Evolutionary conservation across 2,113 vertebrate species (phyloP).

Genomic region (Anolis sagrei): DNA sequence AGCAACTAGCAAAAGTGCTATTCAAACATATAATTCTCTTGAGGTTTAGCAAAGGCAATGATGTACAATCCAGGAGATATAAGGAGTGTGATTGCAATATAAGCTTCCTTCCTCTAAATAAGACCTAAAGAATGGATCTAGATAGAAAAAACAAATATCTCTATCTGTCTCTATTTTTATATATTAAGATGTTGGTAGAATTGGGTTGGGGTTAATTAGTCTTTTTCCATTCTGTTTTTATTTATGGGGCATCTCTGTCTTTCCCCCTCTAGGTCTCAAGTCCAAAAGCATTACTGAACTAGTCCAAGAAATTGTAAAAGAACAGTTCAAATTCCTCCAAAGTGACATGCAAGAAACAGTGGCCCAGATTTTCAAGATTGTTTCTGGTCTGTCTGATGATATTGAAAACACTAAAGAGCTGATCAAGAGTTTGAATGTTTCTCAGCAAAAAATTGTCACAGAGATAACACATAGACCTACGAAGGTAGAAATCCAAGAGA

Average conservation of each 20-base stretch:
- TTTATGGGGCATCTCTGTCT: slow-evolving; percentile 14
- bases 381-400: slow-evolving; percentile 76
- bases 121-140: neutral
- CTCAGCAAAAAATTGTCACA: slow-evolving; percentile 66
- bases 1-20: slow-evolving; percentile 9
- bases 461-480: slow-evolving; percentile 59
- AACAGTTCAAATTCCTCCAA: slow-evolving; percentile 74
- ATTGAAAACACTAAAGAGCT: slow-evolving; percentile 74
- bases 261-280: slow-evolving; percentile 72
- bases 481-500: slow-evolving; percentile 69
- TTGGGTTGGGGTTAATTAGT: neutral
- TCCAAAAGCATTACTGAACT: slow-evolving; percentile 73
- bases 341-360: slow-evolving; percentile 72
- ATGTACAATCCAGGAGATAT: neutral
- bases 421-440: slow-evolving; percentile 73
- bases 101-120: neutral
- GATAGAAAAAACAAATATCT: neutral
- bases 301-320: slow-evolving; percentile 69
- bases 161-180: no score
- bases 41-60: slow-evolving; percentile 9
- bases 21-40: slow-evolving; percentile 7
- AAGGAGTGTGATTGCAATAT: neutral
- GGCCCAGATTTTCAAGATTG: slow-evolving; percentile 77
- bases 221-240: neutral
- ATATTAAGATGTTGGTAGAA: neutral